Conservation (phyloP, 2,113 vertebrate genomes). For the Falcunculus frontatus region DNA sequence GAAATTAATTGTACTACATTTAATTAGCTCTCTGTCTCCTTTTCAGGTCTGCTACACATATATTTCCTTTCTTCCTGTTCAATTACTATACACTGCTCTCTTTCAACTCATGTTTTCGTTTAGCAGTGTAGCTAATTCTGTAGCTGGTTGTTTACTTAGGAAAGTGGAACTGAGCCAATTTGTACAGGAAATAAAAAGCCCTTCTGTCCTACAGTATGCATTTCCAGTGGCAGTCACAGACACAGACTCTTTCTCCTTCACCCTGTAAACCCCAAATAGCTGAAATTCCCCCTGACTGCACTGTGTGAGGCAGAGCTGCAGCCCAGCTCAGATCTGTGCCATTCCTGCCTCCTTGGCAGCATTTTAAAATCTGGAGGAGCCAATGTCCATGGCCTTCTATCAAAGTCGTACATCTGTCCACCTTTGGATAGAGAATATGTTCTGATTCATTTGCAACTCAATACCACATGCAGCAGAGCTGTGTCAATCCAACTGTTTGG, state of each 20-base stretch:
- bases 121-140: neutral
- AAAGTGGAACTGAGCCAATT: neutral
- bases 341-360: neutral
- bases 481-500: neutral
- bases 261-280: neutral
- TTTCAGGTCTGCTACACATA: neutral
- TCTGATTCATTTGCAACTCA: neutral
- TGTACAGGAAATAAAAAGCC: neutral
- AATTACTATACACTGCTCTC: neutral
- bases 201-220: neutral
- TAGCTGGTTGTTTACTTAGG: neutral
- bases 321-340: neutral
- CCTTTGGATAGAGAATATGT: neutral
- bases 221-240: neutral
- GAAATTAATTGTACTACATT: slow-evolving; percentile 14
- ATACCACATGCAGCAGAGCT: neutral
- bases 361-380: neutral
- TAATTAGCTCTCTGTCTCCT: slow-evolving; percentile 22
- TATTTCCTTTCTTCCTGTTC: slow-evolving; percentile 13
- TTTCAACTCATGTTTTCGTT: neutral
- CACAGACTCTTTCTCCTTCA: neutral
- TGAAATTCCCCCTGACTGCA: neutral
- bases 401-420: neutral
- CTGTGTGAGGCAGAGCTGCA: neutral
- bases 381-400: neutral